Conservation (phyloP, 1,140 invertebrate species). For the Papilio polytes region DNA sequence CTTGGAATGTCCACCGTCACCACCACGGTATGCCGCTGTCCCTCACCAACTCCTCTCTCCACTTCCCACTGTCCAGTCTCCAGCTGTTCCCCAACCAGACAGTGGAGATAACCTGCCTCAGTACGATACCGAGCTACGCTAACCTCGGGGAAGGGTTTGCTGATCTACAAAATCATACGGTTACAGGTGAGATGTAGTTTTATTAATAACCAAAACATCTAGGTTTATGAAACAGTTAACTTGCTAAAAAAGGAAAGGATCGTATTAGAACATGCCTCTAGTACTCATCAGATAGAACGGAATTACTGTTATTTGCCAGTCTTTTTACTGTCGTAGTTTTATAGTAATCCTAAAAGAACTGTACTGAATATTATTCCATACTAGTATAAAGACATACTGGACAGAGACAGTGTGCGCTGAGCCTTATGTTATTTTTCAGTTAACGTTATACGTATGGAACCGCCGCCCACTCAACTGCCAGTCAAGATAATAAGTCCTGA, state of each 20-base stretch:
- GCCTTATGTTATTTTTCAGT: constrained; percentile 59
- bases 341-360: neutral
- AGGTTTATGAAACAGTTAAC: too few relatives aligned
- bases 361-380: neutral
- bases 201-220: neutral
- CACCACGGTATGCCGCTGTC: constrained; percentile 72
- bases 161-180: constrained; percentile 87
- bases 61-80: constrained; percentile 86
- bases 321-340: too few relatives aligned
- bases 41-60: constrained; percentile 80
- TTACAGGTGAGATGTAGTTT: constrained; percentile 86
- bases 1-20: constrained; percentile 62
- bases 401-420: neutral
- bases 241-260: too few relatives aligned
- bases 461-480: constrained; percentile 71
- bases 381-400: neutral
- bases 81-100: constrained; percentile 87
- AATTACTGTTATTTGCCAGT: too few relatives aligned
- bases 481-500: constrained; percentile 71
- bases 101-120: constrained; percentile 88
- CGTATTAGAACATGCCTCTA: too few relatives aligned
- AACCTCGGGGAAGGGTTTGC: constrained; percentile 86
- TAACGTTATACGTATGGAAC: constrained; percentile 68
- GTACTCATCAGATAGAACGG: too few relatives aligned
- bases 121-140: constrained; percentile 89